Percentiles rank a stretch among this genome's conserved stretches.
Evolutionary conservation across 2,888 invertebrate genomes (phyloP).

Genomic region (Dendrolimus pini): DNA sequence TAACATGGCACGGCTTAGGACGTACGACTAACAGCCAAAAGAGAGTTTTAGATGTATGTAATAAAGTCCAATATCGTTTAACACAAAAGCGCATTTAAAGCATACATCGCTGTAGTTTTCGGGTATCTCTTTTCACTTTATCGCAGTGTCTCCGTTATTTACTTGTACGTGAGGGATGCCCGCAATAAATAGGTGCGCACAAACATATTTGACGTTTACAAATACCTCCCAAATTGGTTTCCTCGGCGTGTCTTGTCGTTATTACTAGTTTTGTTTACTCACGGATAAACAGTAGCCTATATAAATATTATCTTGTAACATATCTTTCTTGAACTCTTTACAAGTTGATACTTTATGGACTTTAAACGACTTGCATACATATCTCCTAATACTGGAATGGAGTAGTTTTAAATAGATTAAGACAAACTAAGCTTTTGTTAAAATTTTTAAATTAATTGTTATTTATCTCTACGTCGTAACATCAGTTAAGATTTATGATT

Average conservation of each 20-base stretch:
- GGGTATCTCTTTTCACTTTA: conserved; percentile 74
- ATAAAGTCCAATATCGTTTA: conserved; percentile 38
- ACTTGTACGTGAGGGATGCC: conserved; percentile 74
- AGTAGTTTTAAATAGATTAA: too few relatives aligned
- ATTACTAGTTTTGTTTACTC: conserved; percentile 65
- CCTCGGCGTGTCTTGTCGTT: conserved; percentile 67
- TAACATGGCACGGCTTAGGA: conserved; percentile 36
- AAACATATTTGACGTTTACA: conserved; percentile 74
- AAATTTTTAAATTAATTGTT: too few relatives aligned
- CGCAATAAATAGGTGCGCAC: conserved; percentile 72
- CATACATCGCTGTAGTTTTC: conserved; percentile 40
- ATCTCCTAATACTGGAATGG: too few relatives aligned
- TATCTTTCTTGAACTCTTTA: conserved; percentile 16
- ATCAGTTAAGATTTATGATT: too few relatives aligned
- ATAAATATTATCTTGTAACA: conserved; percentile 21
- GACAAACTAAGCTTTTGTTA: too few relatives aligned
- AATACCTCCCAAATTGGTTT: conserved; percentile 72
- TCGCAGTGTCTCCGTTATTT: conserved; percentile 73
- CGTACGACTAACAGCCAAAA: conserved; percentile 32
- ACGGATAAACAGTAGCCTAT: conserved; percentile 42
- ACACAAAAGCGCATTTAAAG: conserved; percentile 39
- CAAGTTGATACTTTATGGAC: neutral
- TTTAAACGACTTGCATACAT: too few relatives aligned
- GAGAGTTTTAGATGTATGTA: conserved; percentile 32
- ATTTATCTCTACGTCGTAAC: too few relatives aligned